Base-by-base conservation (phyloP, 2,113 vertebrate genomes). In the Thoracochromis brauschi region DNA sequence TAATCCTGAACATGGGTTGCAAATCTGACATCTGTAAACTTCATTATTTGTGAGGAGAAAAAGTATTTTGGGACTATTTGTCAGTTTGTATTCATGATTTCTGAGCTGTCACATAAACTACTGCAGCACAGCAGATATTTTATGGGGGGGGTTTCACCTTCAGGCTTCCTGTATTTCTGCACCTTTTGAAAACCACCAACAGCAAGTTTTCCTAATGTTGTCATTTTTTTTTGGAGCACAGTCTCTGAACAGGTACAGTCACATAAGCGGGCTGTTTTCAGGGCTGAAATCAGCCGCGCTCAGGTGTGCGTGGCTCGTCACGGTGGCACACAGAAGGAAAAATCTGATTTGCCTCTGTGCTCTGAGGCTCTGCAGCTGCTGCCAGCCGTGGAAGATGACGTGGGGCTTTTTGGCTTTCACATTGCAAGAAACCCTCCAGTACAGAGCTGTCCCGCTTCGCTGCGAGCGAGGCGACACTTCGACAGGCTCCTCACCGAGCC, bases 401-500 rank as follows among this genome's bases (percentile, higher is more conserved):
- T 17, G 49, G 19, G 4, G 63, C 54, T 71, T 81, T 82, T 60
- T 58, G 65, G 73, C 16, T 87, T 60, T 86, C 83, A 53, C 55
- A 83, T 38, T 53, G 47, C 86, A 71, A 91, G 82, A 68, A 83
- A 81, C 63, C 53, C 81, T 82, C 83, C 54, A 21, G 83, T 71
- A 65, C 86, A 38, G 80, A 88, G 85, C 89, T 86, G 82, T 84
- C 84, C 60, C 26, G 33, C 81, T 65, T 17, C 4, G 29, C 83
- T 55, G 81, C 10, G n/a, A 90, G 68, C 79, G 7, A 60, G 86
- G 81, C 82, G 68, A 80, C 45, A 29, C 63, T 42, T 73, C 82
- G 87, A 90, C 92, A 88, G 80, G 65, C 68, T 60, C 49, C 80
- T 83, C 79, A 2, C 17, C 21, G 31, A 88, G 84, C 84, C 75